phyloP scores from a whole-genome alignment of 2,113 vertebrate genomes.

The Colaptes auratus region DNA sequence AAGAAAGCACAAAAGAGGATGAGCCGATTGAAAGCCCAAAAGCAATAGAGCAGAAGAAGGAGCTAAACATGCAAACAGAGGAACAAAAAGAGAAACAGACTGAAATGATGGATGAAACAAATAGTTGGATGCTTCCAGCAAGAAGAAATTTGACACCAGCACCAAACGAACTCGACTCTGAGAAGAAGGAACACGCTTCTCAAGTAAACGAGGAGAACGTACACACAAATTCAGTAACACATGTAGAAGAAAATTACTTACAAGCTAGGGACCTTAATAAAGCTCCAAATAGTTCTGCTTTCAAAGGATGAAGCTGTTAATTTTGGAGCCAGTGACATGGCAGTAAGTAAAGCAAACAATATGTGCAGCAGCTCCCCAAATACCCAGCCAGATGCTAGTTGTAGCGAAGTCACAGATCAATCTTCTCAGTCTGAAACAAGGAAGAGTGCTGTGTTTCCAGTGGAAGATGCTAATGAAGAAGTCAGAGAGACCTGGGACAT shows the following conservation, averaged over 20 bases:
- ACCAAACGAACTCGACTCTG: not conserved
- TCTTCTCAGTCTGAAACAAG: conserved; percentile 1
- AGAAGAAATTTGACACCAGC: not conserved
- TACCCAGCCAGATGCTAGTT: not conserved
- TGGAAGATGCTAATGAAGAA: not conserved
- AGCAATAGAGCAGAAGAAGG: not conserved
- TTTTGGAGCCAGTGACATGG: not conserved
- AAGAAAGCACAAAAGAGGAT: not conserved
- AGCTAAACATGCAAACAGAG: not conserved
- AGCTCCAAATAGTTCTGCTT: not conserved
- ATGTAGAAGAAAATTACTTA: conserved; percentile 1
- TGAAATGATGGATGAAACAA: not conserved
- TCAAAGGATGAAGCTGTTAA: not conserved
- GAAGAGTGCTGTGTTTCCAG: not conserved
- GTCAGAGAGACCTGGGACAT: not conserved
- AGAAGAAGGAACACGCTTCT: not conserved
- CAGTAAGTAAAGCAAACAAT: not conserved
- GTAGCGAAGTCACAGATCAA: not conserved
- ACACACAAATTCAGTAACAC: not conserved
- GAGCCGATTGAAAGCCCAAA: not conserved
- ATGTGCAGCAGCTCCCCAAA: not conserved
- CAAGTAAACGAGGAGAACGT: not conserved
- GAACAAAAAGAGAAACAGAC: not conserved
- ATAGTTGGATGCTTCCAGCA: not conserved
- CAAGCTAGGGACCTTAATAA: not conserved